Evolutionary conservation across 2,888 invertebrate species (phyloP).

Genomic region (Agriopis marginaria): DNA sequence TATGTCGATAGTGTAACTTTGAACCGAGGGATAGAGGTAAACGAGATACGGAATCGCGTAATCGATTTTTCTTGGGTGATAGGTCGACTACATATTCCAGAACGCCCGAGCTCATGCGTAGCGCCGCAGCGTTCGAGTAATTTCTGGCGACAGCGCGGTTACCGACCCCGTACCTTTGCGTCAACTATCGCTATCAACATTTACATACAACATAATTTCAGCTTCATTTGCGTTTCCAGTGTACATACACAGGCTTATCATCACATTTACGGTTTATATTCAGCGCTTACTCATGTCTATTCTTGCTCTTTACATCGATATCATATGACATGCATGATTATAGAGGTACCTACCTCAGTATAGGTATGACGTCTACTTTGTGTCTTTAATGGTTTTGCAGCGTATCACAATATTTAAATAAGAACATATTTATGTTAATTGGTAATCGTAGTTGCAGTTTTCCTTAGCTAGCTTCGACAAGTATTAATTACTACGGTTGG

Average conservation of each 20-base stretch:
- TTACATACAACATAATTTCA: constrained; percentile 65
- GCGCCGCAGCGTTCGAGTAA: constrained; percentile 60
- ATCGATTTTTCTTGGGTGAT: neutral
- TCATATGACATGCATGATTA: constrained; percentile 11
- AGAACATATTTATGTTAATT: constrained; percentile 28
- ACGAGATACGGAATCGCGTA: neutral
- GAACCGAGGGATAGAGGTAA: constrained; percentile 2
- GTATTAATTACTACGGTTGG: constrained; percentile 27
- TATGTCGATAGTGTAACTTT: neutral
- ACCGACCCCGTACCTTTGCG: constrained; percentile 69
- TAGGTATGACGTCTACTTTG: constrained; percentile 12
- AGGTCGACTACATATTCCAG: neutral
- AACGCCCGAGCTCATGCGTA: constrained; percentile 47
- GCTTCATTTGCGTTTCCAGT: constrained; percentile 43
- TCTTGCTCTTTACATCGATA: constrained; percentile 29
- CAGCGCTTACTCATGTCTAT: constrained; percentile 23
- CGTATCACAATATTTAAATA: constrained; percentile 22
- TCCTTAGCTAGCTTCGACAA: constrained; percentile 39
- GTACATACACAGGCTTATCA: constrained; percentile 15
- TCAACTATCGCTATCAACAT: constrained; percentile 58
- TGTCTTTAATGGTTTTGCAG: constrained; percentile 23
- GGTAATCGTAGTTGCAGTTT: constrained; percentile 34
- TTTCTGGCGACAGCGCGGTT: constrained; percentile 71
- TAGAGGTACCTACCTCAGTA: neutral
- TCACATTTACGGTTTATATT: constrained; percentile 15